A percentile compares a stretch with the other conserved stretches of the same genome.
These are phyloP conservation scores for Parochlus steinenii DNA, from an alignment of 2,888 invertebrate genomes.

Conservation along the genomic window DNA sequence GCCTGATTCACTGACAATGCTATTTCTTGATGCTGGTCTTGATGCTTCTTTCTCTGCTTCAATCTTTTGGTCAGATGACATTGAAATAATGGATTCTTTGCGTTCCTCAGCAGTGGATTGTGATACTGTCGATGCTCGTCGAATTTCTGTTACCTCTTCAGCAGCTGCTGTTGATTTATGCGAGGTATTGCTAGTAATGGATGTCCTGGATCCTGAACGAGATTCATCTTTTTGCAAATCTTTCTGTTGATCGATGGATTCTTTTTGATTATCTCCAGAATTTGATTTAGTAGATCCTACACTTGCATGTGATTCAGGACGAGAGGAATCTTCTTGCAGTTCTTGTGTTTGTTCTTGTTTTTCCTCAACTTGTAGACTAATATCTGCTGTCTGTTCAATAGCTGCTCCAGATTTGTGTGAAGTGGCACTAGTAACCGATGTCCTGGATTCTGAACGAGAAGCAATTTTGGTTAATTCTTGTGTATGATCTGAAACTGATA, in stretches of 20 bases:
- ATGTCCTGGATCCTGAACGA: conserved; percentile 10
- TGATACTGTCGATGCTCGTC: conserved; percentile 13
- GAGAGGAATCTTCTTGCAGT: too few species aligned
- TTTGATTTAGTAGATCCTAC: too few species aligned
- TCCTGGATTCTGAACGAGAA: conserved; percentile 13
- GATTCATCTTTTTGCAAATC: conserved; percentile 12
- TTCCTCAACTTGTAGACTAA: too few species aligned
- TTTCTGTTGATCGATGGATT: too few species aligned
- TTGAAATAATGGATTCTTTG: conserved; percentile 7
- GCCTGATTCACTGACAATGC: conserved; percentile 12
- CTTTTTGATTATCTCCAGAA: too few species aligned
- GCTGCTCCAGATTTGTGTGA: conserved; percentile 3
- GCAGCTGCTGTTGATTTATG: neutral
- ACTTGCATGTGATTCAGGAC: conserved; percentile 1
- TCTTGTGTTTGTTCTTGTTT: too few species aligned
- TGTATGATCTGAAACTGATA: conserved; percentile 1
- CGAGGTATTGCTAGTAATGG: neutral
- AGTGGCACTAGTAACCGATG: conserved; percentile 12
- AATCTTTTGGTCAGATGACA: conserved; percentile 2
- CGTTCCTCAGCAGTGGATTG: conserved; percentile 11
- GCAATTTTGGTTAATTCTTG: conserved; percentile 1
- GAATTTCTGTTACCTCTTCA: neutral
- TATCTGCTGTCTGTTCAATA: too few species aligned
- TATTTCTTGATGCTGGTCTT: conserved; percentile 14
- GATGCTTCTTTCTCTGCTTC: conserved; percentile 1